These are phyloP conservation scores for Caenorhabditis sp. DNA, from an alignment of 2,888 invertebrate genomes.

Conservation along the genomic window DNA sequence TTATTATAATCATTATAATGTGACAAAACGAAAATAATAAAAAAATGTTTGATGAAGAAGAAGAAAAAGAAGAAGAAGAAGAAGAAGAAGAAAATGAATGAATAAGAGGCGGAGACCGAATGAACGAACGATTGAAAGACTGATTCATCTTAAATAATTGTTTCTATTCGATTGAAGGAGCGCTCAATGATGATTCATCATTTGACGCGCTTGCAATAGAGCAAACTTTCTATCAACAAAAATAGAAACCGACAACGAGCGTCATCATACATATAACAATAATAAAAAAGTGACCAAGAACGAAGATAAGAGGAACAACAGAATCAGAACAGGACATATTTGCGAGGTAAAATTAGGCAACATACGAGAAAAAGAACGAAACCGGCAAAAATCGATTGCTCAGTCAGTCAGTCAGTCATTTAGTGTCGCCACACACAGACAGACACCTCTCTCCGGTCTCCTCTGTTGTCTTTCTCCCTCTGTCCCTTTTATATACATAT, in stretches of 20 bases:
- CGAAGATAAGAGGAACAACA: background rate
- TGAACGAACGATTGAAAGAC: background rate
- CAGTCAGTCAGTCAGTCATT: conserved; percentile 5
- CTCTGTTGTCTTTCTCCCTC: background rate
- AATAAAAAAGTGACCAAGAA: background rate
- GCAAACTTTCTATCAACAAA: background rate
- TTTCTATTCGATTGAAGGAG: background rate
- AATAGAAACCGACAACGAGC: background rate
- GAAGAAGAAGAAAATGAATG: conserved; percentile 21
- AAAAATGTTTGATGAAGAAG: conserved; percentile 7
- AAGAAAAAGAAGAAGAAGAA: background rate
- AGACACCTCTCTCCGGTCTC: conserved; percentile 20
- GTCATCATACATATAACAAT: too few species aligned
- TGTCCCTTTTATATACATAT: conserved; percentile 20
- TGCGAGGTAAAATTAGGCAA: too few species aligned
- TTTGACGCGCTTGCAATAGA: background rate
- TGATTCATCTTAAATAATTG: background rate
- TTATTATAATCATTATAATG: background rate
- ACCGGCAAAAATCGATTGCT: background rate
- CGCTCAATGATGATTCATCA: background rate
- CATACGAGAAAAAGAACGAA: background rate
- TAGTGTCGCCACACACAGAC: conserved; percentile 28
- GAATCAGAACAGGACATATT: too few species aligned
- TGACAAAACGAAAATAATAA: conserved; percentile 1
- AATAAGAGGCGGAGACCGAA: background rate